Base-by-base conservation (phyloP, 2,888 invertebrate species). In the Dasypolia templi region DNA sequence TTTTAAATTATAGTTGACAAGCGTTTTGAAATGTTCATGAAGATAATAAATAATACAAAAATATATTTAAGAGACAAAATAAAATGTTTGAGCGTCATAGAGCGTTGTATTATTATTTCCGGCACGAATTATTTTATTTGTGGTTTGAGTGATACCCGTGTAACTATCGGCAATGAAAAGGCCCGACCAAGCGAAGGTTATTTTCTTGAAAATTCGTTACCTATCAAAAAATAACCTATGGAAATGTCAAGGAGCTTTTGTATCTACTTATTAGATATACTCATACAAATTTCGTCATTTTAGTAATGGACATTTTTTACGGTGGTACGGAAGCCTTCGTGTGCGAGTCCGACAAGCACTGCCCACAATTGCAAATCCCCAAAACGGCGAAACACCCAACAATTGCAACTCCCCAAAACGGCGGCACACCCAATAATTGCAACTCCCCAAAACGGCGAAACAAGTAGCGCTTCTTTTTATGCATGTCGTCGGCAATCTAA, bases 41-140 rank as follows among this genome's bases (percentile, higher is more conserved):
- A 29, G 44, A 26, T 58, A 67, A 53, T 82, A 72, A 73, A 72
- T 59, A 56, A 26, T 32, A 49, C 35, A 9, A 4, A 61, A 82
- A 78, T 39, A 65, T 65, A 64, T 68, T 77, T 72, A 77, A 53
- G 55, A 77, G 51, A 68, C 53, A 68, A 61, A 53, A 53, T 68
- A 72, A 72, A 69, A 78, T 58, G 49, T 65, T 72, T 65, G 56
- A 32, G 72, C 68, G 83, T 82, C 80, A 78, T 58, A 65, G 67
- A 22, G 19, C 32, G 49, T 44, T 59, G 39, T 81, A 46, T 35
- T 56, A 66, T 59, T 29, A 51, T 67, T 82, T 77, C 66, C 63
- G 62, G 44, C 32, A 58, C 39, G 39, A 46, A 19, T 74, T 44
- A 35, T 49, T 62, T 55, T 75, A 65, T 69, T 51, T 68, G 29